phyloP scores from a whole-genome alignment of 1,140 invertebrate species.

The Drosophila bifasciata region DNA sequence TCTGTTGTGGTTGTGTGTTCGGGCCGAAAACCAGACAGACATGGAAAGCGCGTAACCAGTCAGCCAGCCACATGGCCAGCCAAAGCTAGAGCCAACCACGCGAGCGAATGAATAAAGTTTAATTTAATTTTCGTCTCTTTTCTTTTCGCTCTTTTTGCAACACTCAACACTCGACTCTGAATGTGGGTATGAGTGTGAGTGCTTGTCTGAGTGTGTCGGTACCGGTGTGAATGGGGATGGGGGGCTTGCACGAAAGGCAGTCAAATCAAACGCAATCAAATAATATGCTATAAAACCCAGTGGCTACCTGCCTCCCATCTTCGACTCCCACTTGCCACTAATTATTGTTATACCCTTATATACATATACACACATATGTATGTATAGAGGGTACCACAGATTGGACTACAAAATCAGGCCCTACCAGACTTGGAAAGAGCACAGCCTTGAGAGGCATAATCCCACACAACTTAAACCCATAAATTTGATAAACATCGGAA shows the following conservation, averaged over 20 bases:
- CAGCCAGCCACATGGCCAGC: conserved; percentile 18
- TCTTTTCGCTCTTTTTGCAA: conserved; percentile 13
- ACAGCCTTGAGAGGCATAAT: too few relatives aligned
- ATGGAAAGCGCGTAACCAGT: conserved; percentile 57
- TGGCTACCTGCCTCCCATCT: too few relatives aligned
- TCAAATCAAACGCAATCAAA: conserved; percentile 8
- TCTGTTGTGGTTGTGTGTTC: conserved; percentile 15
- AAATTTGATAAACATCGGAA: too few relatives aligned
- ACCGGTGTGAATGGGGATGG: conserved; percentile 31
- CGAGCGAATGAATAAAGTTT: conserved; percentile 47
- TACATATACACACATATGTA: too few relatives aligned
- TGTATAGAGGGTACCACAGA: too few relatives aligned
- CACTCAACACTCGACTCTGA: background rate
- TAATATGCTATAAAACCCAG: too few relatives aligned
- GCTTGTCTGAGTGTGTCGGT: too few relatives aligned
- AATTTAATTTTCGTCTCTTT: conserved; percentile 53
- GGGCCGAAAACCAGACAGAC: conserved; percentile 23
- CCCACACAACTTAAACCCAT: too few relatives aligned
- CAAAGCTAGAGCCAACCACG: background rate
- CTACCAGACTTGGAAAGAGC: too few relatives aligned
- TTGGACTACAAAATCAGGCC: too few relatives aligned
- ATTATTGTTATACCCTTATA: too few relatives aligned
- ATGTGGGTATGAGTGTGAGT: background rate
- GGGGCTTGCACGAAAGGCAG: conserved; percentile 42
- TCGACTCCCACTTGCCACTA: too few relatives aligned